Evolutionary conservation across 2,113 vertebrate genomes (phyloP).

Genomic region (Orycteropus afer): DNA sequence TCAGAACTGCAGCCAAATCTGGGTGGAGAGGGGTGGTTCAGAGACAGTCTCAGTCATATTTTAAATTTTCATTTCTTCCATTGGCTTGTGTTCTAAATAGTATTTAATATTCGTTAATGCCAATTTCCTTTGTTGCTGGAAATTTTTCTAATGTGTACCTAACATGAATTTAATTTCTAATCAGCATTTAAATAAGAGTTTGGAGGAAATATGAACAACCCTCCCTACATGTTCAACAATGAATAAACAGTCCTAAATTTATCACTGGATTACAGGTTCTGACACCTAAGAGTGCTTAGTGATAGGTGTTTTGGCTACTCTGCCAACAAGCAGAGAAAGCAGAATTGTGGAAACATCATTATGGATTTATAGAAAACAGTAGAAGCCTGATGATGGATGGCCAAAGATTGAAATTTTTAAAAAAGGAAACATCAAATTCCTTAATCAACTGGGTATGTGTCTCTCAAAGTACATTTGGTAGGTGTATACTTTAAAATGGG

Average conservation of each 20-base stretch:
- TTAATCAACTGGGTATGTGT: not conserved
- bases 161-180: slow-evolving; percentile 30
- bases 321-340: not conserved
- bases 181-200: not conserved
- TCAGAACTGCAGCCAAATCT: slow-evolving; percentile 62
- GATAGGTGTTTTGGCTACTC: not conserved
- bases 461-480: slow-evolving; percentile 11
- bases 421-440: not conserved
- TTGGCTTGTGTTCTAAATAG: slow-evolving; percentile 30
- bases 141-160: not conserved
- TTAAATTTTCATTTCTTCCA: slow-evolving; percentile 68
- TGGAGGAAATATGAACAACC: not conserved
- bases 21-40: not conserved
- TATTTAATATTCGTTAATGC: slow-evolving; percentile 39
- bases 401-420: not conserved
- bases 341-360: not conserved
- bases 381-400: not conserved
- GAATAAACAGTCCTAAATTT: not conserved
- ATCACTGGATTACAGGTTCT: not conserved
- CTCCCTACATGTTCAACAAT: not conserved
- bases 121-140: slow-evolving; percentile 48
- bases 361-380: not conserved
- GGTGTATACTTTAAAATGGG: not conserved
- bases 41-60: slow-evolving; percentile 19
- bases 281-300: not conserved